Percentiles rank a stretch among this genome's conserved stretches.
Conservation (phyloP, 2,113 vertebrate species). For the Lynx canadensis region DNA sequence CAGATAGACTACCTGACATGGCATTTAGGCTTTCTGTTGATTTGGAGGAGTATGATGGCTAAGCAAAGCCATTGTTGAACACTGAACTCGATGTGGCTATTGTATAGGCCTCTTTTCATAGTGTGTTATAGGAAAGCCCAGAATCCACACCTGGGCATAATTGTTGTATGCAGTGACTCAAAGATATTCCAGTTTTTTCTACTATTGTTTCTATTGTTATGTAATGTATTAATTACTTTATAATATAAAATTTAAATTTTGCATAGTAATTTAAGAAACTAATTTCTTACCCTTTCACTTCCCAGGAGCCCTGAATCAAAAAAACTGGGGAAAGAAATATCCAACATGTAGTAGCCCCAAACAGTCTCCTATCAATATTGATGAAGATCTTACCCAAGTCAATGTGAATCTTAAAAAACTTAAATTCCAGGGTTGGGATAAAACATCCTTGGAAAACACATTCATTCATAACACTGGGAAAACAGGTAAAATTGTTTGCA, state of each 20-base stretch:
- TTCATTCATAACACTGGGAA: slow-evolving; percentile 96
- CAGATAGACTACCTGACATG: neutral
- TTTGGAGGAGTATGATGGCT: neutral
- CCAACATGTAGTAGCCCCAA: slow-evolving; percentile 95
- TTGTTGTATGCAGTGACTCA: neutral
- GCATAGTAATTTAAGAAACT: neutral
- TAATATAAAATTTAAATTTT: slow-evolving; percentile 16
- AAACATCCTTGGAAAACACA: slow-evolving; percentile 86
- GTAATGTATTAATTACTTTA: neutral
- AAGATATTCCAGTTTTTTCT: neutral
- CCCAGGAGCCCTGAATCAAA: slow-evolving; percentile 95
- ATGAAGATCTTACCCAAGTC: slow-evolving; percentile 94
- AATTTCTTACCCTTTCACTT: neutral
- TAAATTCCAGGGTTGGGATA: slow-evolving; percentile 93
- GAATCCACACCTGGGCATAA: neutral
- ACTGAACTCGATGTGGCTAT: neutral
- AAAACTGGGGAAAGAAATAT: slow-evolving; percentile 96
- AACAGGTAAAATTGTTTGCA: slow-evolving; percentile 88
- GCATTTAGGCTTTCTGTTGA: neutral
- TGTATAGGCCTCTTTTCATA: neutral
- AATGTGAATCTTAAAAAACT: slow-evolving; percentile 95
- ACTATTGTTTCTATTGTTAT: neutral
- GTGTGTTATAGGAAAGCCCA: neutral
- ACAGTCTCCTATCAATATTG: slow-evolving; percentile 97
- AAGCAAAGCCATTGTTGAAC: neutral